Evolutionary conservation across 2,888 invertebrate species (phyloP), one percentile per base, ranked within the genome.

Genomic region (Epicampocera succincta): DNA sequence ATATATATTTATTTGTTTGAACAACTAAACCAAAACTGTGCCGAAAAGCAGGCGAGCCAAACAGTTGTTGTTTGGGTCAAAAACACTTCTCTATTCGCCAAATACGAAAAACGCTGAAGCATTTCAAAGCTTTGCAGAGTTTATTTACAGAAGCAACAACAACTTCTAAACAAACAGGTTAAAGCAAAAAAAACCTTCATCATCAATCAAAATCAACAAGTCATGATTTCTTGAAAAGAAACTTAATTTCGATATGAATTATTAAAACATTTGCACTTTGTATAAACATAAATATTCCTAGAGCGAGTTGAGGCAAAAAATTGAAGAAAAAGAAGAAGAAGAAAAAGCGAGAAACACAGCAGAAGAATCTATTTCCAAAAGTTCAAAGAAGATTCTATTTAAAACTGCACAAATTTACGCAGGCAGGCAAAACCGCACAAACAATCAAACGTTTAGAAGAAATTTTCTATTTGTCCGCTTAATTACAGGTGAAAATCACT

Each of bases 401-500:
- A 63, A 19, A 44, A 69, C 84, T 83, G 66, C 61, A 84, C 71
- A 73, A 66, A 74, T 71, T 74, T 74, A 80, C 29, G 54, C 71
- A 65, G 46, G 9, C 72, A 50, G 21, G 42, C 71, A 40, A 56
- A 52, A 54, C 11, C 48, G 42, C 29, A 54, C 4, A 65, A 71
- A 42, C 50, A 68, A 65, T 42, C 8, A 71, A 68, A 68, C n/a
- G 63, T 3, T 19, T 19, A 25, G 52, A 17, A 46, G 74, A 76
- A 83, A 80, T 83, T 84, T 85, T 87, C 84, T 85, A 85, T 83
- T 42, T 38, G 17, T 44, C 84, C 12, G 86, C 85, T 87, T 87
- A 88, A 88, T 88, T 88, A 88, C 88, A 88, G 88, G 88, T 88
- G n/a, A 88, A 88, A 80, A 84, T 83, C 58, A 78, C 68, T 80